These are phyloP conservation scores for Petrolisthes cinctipes DNA, from an alignment of 2,888 invertebrate species.

Conservation along the genomic window DNA sequence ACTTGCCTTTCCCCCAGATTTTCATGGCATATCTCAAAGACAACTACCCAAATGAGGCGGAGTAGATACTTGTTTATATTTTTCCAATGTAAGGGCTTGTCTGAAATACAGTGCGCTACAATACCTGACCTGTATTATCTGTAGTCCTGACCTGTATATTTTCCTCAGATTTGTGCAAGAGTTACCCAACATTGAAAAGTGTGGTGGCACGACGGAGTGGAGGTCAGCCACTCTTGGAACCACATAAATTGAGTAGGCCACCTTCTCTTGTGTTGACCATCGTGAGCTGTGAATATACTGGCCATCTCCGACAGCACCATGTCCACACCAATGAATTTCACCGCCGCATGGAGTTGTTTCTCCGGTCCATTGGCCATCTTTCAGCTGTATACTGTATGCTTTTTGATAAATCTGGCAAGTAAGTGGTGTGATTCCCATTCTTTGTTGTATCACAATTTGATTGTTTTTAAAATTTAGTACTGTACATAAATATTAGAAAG, in stretches of 20 bases:
- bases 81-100: too few species aligned
- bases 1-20: too few species aligned
- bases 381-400: conserved; percentile 97
- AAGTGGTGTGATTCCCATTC: conserved; percentile 70
- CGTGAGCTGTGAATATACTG: conserved; percentile 78
- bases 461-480: not conserved
- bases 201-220: conserved; percentile 32
- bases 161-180: conserved; percentile 48
- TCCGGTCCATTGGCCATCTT: conserved; percentile 91
- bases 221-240: conserved; percentile 48
- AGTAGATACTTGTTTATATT: too few species aligned
- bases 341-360: conserved; percentile 78
- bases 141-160: not conserved
- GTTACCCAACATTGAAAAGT: conserved; percentile 42
- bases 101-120: too few species aligned
- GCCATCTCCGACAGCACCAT: conserved; percentile 75
- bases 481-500: not conserved
- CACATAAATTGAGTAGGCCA: conserved; percentile 31
- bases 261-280: conserved; percentile 70
- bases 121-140: too few species aligned
- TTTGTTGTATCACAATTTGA: not conserved
- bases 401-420: conserved; percentile 92
- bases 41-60: too few species aligned
- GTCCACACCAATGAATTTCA: conserved; percentile 77
- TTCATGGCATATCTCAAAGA: too few species aligned